Evolutionary conservation across 2,113 vertebrate species (phyloP).

Genomic region (Alaudala cheleensis): DNA sequence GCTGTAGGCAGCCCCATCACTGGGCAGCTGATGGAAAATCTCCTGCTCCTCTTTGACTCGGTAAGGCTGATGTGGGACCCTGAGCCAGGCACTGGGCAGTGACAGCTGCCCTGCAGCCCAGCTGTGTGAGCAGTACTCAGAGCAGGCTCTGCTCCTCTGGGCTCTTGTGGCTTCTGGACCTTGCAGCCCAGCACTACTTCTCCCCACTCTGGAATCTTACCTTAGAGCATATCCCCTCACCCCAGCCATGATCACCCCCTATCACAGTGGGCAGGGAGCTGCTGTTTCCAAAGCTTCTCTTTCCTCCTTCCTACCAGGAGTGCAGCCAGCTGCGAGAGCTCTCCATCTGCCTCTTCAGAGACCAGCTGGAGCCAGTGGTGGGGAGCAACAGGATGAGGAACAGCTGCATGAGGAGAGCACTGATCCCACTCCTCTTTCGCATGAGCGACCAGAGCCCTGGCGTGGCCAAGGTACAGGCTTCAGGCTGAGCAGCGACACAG

Average conservation of each 20-base stretch:
- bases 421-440: not conserved
- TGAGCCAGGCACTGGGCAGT: not conserved
- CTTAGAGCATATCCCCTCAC: not conserved
- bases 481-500: not conserved
- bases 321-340: not conserved
- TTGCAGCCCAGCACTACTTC: not conserved
- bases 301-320: not conserved
- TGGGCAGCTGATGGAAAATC: not conserved
- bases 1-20: not conserved
- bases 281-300: not conserved
- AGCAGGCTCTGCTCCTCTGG: not conserved
- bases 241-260: fast-evolving
- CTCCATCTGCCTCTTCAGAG: not conserved
- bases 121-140: fast-evolving
- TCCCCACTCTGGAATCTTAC: not conserved
- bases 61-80: not conserved
- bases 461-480: not conserved
- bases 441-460: not conserved
- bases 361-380: not conserved
- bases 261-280: not conserved
- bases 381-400: not conserved
- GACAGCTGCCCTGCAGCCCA: not conserved
- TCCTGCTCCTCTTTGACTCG: not conserved
- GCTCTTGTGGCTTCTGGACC: not conserved
- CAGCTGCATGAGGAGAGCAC: not conserved